Evolutionary conservation across 2,113 vertebrate species (phyloP).

Genomic region (Pyrgilauda ruficollis): DNA sequence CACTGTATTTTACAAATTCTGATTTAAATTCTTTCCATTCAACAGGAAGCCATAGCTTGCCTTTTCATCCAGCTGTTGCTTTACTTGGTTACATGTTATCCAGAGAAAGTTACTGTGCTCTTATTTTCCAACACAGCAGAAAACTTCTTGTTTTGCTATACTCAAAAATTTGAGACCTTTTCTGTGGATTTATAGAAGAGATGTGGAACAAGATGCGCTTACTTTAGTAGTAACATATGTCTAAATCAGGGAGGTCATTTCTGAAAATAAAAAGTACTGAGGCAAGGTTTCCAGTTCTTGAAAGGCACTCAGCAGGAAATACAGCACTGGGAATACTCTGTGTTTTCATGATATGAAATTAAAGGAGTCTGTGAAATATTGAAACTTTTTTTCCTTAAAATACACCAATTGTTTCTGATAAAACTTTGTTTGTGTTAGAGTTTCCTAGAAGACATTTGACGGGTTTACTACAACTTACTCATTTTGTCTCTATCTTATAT

Average conservation of each 20-base stretch:
- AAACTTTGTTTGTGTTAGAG: background rate
- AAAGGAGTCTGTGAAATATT: background rate
- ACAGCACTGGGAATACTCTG: background rate
- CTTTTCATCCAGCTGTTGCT: constrained; percentile 6
- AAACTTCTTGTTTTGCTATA: background rate
- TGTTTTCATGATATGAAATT: background rate
- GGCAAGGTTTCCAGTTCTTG: background rate
- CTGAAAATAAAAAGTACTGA: background rate
- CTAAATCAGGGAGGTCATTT: background rate
- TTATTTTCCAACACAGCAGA: constrained; percentile 8
- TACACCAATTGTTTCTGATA: background rate
- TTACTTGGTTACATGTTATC: background rate
- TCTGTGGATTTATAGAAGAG: background rate
- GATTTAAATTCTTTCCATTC: constrained; percentile 49
- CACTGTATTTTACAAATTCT: constrained; percentile 25
- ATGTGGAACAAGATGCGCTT: background rate
- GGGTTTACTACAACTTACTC: background rate
- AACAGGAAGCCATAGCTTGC: background rate
- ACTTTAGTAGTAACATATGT: background rate
- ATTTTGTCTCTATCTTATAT: background rate
- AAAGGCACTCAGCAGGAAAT: background rate
- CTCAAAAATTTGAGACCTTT: background rate
- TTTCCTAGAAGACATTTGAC: background rate
- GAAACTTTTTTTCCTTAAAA: background rate
- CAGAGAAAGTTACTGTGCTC: background rate